Conservation (phyloP, 2,113 vertebrate genomes). For the Nothocercus nigrocapillus region DNA sequence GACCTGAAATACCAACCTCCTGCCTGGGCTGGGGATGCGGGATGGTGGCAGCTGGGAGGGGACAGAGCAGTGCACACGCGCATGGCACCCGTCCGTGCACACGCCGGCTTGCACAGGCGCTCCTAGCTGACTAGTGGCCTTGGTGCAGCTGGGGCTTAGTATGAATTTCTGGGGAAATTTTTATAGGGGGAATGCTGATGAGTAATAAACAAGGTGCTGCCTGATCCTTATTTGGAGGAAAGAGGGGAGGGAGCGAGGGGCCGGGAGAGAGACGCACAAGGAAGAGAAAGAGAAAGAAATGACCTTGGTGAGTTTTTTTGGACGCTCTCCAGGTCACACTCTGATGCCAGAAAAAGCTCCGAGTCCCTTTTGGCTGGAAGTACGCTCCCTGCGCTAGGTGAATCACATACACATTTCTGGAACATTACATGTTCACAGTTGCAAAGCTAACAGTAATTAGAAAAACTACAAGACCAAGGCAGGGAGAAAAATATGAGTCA, state of each 20-base stretch:
- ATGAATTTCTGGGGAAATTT: not conserved
- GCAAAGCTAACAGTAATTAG: constrained; percentile 62
- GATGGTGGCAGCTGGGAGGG: not conserved
- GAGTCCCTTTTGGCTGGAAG: constrained; percentile 62
- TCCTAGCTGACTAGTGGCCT: not conserved
- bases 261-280: not conserved
- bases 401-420: constrained; percentile 63
- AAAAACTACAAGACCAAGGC: constrained; percentile 54
- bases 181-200: not conserved
- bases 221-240: not conserved
- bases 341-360: constrained; percentile 43
- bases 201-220: constrained; percentile 48
- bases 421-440: constrained; percentile 59
- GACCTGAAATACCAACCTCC: too few species aligned
- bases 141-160: not conserved
- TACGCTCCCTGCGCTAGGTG: constrained; percentile 37
- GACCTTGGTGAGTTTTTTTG: constrained; percentile 68
- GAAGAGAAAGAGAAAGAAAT: not conserved
- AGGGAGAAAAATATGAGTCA: constrained; percentile 44
- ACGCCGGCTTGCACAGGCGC: not conserved
- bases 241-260: not conserved
- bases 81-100: too few species aligned
- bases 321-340: constrained; percentile 47
- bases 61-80: not conserved
- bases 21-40: not conserved